Base-by-base conservation (phyloP, 2,797 vertebrate species). In the Vireo griseus region DNA sequence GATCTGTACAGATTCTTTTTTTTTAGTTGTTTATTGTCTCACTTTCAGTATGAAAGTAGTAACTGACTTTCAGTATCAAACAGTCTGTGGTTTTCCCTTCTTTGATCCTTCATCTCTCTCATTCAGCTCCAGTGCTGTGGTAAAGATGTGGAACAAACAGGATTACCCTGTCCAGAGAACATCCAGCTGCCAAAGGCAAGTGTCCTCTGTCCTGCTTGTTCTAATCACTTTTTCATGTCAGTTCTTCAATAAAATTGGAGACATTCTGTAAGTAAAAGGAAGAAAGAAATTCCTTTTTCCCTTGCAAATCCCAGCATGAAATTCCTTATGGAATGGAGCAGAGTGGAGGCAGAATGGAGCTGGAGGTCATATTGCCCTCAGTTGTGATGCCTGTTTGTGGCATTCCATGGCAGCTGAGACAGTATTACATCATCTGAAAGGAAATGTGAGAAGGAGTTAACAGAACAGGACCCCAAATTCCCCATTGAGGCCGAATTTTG, bases 121-220 rank as follows among this genome's bases (percentile, higher is more conserved):
- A 22, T 94, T 31, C 90, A 98, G 98, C 97, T 98, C 88, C 97
- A 98, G 35, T 98, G 98, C 94, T 98, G 98, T 95, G 98, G 98
- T 58, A 98, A 97, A 96, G 97, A 93, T 28, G 97, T 47, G 48
- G 96, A 97, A 31, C 93, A 83, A 74, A 88, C 80, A 4, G 97
- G 88, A 74, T 80, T 97, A 58, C 97, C 98, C 2, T 98, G 98
- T 66, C 98, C 98, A 67, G 98, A 97, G 95, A 97, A 97, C 26
- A 96, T 97, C 57, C 96, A 94, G 47, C 69, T 74, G 73, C 96
- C 97, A 93, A 98, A 97, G 97, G 98, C 98, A 95, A 97, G 97
- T 92, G 5, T 59, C 50, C 59, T 76, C 42, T 45, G 26, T 54
- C 55, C 85, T 61, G 44, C 20, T 48, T 59, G 19, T 63, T 66